These are phyloP conservation scores for Trachops cirrhosus DNA, from an alignment of 2,797 vertebrate species.

Conservation along the genomic window DNA sequence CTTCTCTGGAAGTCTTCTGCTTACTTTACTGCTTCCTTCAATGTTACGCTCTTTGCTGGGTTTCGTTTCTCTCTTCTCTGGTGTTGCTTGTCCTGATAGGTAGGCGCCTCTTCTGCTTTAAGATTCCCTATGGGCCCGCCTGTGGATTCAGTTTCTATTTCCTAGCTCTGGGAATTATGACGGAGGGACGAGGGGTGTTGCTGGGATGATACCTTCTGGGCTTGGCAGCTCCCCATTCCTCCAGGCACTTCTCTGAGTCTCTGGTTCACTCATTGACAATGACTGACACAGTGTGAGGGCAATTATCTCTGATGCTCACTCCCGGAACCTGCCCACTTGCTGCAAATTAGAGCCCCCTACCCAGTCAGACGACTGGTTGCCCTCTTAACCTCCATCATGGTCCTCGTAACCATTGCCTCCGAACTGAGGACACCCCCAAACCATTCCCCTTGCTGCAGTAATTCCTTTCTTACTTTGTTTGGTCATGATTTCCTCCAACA, in stretches of 20 bases:
- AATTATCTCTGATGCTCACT: not conserved
- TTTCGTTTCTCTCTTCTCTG: not conserved
- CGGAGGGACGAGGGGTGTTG: not conserved
- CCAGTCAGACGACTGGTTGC: not conserved
- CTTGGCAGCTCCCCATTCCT: not conserved
- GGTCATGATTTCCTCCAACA: not conserved
- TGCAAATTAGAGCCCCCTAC: not conserved
- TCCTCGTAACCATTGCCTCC: not conserved
- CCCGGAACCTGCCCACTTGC: not conserved
- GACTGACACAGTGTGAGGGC: not conserved
- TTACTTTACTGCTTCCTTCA: not conserved
- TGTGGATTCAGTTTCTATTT: not conserved
- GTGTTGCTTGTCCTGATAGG: not conserved
- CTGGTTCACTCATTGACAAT: not conserved
- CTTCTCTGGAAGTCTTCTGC: not conserved
- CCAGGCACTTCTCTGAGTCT: not conserved
- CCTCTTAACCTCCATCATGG: not conserved
- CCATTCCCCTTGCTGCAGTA: not conserved
- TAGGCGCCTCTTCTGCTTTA: not conserved
- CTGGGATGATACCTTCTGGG: not conserved
- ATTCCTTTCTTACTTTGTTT: not conserved
- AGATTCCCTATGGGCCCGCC: not conserved
- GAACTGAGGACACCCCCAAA: not conserved
- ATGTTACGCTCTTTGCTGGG: not conserved
- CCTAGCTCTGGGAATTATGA: not conserved